Base-by-base conservation (phyloP, 2,888 invertebrate species). In the Eristalinus aeneus region DNA sequence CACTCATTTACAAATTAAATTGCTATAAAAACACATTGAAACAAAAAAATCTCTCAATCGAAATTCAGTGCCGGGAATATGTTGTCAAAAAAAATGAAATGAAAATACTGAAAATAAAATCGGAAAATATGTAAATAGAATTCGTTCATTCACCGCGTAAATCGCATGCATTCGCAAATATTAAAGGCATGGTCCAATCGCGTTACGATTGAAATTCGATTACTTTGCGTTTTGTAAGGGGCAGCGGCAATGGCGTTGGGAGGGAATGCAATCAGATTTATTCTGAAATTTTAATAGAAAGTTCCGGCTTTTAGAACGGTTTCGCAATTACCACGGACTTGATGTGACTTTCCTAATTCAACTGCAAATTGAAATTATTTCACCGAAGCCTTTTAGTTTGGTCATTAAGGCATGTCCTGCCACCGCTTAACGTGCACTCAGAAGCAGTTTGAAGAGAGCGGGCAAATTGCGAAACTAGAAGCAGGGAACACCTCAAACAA, bases 271-370 rank as follows among this genome's bases (percentile, higher is more conserved):
- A 80, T 75, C 69, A 32, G 69, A 69, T 75, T 79, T 79, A 61
- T 79, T 73, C 67, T 72, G 58, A 68, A 79, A 63, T 80, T 74
- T 75, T 76, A 85, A 85, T 85, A 61, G 67, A 81, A 85, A 81
- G 34, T 56, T 27, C 10, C 27, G 5, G 54, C 54, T 22, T 31
- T 31, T 4, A 4, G 4, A 16, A 1, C n/a, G 46, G 46, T 12
- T n/a, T 46, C 16, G 12, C n/a, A 46, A 46, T 46, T n/a, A 46
- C 16, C n/a, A n/a, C 6, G 46, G n/a, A 4, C 6, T 46, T 46
- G n/a, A 46, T n/a, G 46, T n/a, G 16, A 46, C 46, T 46, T 16
- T 46, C 46, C 46, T 46, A 46, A 46, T 6, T 2, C 34, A 9
- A 9, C 34, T 34, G 34, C 34, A 6, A 6, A 34, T 1, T 6